A percentile compares a stretch with the other conserved stretches of the same genome.
These are phyloP conservation scores for Psammodynastes pulverulentus DNA, from an alignment of 2,113 vertebrate genomes.

Conservation along the genomic window DNA sequence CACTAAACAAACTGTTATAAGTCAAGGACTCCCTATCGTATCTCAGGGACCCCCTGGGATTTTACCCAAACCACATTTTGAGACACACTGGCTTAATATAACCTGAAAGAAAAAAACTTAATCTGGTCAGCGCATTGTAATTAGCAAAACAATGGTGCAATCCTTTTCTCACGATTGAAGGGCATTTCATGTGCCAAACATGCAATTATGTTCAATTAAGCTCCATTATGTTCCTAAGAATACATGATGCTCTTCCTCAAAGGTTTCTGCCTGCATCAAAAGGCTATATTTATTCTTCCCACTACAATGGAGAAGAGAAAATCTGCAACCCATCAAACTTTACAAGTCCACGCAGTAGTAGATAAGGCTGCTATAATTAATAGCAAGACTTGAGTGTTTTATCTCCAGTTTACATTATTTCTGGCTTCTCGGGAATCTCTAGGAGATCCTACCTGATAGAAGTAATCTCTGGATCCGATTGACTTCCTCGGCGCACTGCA, in stretches of 20 bases:
- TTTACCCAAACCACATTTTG: background rate
- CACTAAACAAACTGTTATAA: background rate
- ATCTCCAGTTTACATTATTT: background rate
- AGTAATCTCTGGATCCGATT: background rate
- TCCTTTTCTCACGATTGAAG: background rate
- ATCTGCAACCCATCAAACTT: background rate
- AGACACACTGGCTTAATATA: background rate
- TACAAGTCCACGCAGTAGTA: background rate
- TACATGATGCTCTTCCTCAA: background rate
- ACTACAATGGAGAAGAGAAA: background rate
- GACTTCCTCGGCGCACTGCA: background rate
- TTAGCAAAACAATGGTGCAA: background rate
- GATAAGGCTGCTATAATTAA: background rate
- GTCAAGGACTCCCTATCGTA: background rate
- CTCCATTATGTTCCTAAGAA: background rate
- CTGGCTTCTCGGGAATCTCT: background rate
- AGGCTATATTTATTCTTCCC: background rate
- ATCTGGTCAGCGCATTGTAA: background rate
- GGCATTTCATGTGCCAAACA: background rate
- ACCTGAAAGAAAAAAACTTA: background rate
- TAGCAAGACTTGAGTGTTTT: no score
- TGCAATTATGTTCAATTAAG: background rate
- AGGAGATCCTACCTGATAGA: background rate
- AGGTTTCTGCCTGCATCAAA: background rate
- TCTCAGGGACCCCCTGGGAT: background rate